Percentiles rank a stretch among this genome's conserved stretches.
These are phyloP conservation scores for Archaeoteleia sp. DNA, from an alignment of 2,888 invertebrate genomes.

Conservation along the genomic window DNA sequence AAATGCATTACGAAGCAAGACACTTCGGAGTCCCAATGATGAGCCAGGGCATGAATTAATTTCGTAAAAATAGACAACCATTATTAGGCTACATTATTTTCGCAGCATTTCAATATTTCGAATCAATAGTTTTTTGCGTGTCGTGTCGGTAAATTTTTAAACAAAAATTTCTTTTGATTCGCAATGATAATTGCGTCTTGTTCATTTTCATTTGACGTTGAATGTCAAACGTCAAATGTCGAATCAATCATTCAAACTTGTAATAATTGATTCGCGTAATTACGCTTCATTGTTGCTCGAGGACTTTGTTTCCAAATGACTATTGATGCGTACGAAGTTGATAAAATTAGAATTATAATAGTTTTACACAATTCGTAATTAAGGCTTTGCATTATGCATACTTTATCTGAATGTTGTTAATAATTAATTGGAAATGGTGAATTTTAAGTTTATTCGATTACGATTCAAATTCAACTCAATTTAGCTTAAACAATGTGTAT, in stretches of 20 bases:
- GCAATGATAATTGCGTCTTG: constrained; percentile 3
- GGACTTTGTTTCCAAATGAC: constrained; percentile 1
- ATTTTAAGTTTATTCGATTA: no score
- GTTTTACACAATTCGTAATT: no score
- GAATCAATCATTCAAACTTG: constrained; percentile 9
- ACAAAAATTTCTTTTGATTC: constrained; percentile 15
- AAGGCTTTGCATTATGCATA: no score
- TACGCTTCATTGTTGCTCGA: constrained; percentile 13
- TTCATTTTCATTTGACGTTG: constrained; percentile 5
- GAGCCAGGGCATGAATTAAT: constrained; percentile 42
- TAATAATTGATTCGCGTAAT: constrained; percentile 37
- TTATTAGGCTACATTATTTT: constrained; percentile 40
- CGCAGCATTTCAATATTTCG: constrained; percentile 18
- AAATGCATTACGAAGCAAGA: constrained; percentile 37
- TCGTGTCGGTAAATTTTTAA: constrained; percentile 4
- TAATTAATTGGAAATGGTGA: no score
- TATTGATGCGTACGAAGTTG: neutral
- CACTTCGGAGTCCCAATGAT: constrained; percentile 29
- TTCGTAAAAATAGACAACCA: constrained; percentile 38
- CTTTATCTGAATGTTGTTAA: no score
- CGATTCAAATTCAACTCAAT: no score
- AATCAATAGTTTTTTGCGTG: constrained; percentile 4
- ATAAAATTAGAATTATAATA: no score
- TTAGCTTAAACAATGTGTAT: no score
- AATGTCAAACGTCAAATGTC: neutral